These are phyloP conservation scores for Leptinotarsa juncta DNA, from an alignment of 2,888 invertebrate genomes.

Conservation along the genomic window DNA sequence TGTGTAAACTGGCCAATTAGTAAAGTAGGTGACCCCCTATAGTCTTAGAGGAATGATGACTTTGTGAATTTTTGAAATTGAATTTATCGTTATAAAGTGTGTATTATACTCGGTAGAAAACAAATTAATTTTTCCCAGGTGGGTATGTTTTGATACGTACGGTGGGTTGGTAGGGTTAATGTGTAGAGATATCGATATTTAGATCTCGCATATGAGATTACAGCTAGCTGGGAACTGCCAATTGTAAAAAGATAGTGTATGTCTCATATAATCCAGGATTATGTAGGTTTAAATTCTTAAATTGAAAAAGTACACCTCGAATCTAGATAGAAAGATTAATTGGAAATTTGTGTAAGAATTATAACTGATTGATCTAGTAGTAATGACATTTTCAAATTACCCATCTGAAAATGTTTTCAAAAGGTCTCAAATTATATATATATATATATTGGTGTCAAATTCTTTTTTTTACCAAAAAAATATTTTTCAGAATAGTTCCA, in stretches of 20 bases:
- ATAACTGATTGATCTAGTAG: no score
- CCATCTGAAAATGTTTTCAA: no score
- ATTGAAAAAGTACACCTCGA: slow-evolving; percentile 45
- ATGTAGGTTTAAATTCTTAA: slow-evolving; percentile 63
- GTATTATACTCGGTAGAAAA: neutral
- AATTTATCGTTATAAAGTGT: slow-evolving; percentile 36
- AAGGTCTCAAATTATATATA: no score
- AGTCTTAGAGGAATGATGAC: slow-evolving; percentile 16
- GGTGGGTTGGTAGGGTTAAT: slow-evolving; percentile 48
- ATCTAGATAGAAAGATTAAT: slow-evolving; percentile 45
- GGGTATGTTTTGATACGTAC: slow-evolving; percentile 37
- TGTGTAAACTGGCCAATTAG: slow-evolving; percentile 61
- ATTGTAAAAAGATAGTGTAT: slow-evolving; percentile 67
- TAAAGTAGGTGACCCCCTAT: slow-evolving; percentile 49
- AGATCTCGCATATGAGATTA: slow-evolving; percentile 62
- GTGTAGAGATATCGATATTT: slow-evolving; percentile 58
- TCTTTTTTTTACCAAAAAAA: no score
- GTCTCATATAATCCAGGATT: slow-evolving; percentile 62
- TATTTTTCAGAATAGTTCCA: neutral
- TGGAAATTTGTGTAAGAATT: neutral
- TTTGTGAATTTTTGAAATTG: slow-evolving; percentile 54
- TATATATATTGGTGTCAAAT: no score
- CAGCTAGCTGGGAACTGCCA: slow-evolving; percentile 68
- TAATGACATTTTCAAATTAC: no score
- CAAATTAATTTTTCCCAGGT: slow-evolving; percentile 3